A percentile compares a stretch with the other conserved stretches of the same genome.
phyloP scores from a whole-genome alignment of 2,888 invertebrate species.

The Eudemis profundana region DNA sequence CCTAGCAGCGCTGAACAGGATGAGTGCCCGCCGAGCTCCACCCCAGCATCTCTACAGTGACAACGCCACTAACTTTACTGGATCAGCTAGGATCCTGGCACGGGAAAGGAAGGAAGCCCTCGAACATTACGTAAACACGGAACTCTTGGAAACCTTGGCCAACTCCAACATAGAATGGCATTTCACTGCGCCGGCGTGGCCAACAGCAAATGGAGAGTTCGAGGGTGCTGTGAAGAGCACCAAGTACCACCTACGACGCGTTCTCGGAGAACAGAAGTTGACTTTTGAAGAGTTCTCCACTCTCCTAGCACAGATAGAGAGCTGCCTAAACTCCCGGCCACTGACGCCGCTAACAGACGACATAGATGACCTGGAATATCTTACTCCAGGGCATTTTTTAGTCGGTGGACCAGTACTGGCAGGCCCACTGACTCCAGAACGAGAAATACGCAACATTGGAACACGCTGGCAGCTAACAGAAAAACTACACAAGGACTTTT shows the following conservation, averaged over 20 bases:
- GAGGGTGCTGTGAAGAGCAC: neutral
- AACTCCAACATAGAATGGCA: too few relatives aligned
- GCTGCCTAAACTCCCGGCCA: conserved; percentile 19
- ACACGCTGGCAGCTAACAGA: conserved; percentile 20
- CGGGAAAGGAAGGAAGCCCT: neutral
- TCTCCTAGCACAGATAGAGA: conserved; percentile 22
- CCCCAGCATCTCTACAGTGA: conserved; percentile 7
- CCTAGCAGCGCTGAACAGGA: neutral
- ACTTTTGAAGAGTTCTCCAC: too few relatives aligned
- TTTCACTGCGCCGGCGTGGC: conserved; percentile 6
- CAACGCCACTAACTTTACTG: neutral
- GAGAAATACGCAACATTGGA: neutral
- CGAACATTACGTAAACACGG: conserved; percentile 1
- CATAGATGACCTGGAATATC: conserved; percentile 7
- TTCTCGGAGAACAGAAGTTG: conserved; percentile 11
- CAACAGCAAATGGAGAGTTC: neutral
- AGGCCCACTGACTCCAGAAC: neutral
- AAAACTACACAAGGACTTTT: conserved; percentile 24
- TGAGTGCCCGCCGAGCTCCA: neutral
- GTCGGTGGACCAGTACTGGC: conserved; percentile 13
- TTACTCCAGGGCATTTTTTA: conserved; percentile 21
- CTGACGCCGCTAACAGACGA: conserved; percentile 9
- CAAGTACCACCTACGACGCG: neutral
- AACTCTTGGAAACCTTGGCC: too few relatives aligned
- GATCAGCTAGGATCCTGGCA: neutral